Conservation (phyloP, 1,140 invertebrate species). For the Drosophila baimaii region DNA sequence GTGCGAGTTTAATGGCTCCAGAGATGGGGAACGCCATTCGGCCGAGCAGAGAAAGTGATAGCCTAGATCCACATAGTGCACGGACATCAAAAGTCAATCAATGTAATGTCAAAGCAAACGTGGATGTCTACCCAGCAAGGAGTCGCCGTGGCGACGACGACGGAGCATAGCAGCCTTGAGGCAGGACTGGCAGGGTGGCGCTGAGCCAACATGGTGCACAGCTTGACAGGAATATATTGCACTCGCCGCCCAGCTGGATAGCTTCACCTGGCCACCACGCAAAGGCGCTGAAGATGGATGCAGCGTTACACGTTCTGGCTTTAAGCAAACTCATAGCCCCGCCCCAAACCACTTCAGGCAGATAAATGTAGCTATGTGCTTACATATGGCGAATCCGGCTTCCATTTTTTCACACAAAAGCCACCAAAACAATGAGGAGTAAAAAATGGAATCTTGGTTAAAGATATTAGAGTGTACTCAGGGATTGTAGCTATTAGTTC, state of each 20-base stretch:
- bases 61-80: slow-evolving; percentile 29
- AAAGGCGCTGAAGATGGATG: slow-evolving; percentile 27
- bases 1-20: neutral
- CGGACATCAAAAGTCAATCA: slow-evolving; percentile 57
- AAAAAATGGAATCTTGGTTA: neutral
- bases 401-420: slow-evolving; percentile 19
- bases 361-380: slow-evolving; percentile 10
- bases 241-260: slow-evolving; percentile 33
- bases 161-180: slow-evolving; percentile 1
- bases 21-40: neutral
- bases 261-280: slow-evolving; percentile 40
- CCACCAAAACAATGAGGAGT: slow-evolving; percentile 24
- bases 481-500: neutral
- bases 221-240: slow-evolving; percentile 60
- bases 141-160: slow-evolving; percentile 3
- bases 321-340: slow-evolving; percentile 14
- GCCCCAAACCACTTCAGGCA: slow-evolving; percentile 1
- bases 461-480: neutral
- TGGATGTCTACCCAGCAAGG: slow-evolving; percentile 39
- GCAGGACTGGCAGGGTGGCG: slow-evolving; percentile 13
- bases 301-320: slow-evolving; percentile 14
- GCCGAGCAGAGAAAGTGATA: slow-evolving; percentile 19
- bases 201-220: slow-evolving; percentile 33
- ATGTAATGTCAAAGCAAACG: slow-evolving; percentile 58
- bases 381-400: neutral